Evolutionary conservation across 2,888 invertebrate species (phyloP).

Genomic region (Esperia sulphurella): DNA sequence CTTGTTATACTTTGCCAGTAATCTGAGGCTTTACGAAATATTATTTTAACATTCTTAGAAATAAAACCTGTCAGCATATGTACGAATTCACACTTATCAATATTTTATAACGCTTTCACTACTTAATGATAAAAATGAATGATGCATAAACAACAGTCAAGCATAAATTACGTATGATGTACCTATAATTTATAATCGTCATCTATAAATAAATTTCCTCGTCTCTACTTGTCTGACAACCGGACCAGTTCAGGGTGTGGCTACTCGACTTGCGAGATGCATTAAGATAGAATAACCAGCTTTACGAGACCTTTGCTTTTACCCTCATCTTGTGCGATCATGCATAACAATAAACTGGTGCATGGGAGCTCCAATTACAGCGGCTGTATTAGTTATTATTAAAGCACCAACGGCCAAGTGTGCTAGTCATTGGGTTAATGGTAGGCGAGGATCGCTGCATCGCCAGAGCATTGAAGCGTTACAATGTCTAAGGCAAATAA

Average conservation of each 20-base stretch:
- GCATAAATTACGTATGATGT: too few species aligned
- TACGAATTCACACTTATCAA: too few species aligned
- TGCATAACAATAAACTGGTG: slow-evolving; percentile 10
- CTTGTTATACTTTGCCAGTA: too few species aligned
- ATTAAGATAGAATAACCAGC: slow-evolving; percentile 6
- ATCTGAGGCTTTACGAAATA: too few species aligned
- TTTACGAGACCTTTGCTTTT: not conserved
- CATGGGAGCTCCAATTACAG: slow-evolving; percentile 32
- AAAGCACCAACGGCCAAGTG: slow-evolving; percentile 53
- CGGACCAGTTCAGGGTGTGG: slow-evolving; percentile 2
- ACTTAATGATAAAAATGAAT: too few species aligned
- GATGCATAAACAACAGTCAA: too few species aligned
- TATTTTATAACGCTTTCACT: too few species aligned
- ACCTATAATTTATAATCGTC: slow-evolving; percentile 7
- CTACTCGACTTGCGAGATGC: slow-evolving; percentile 1
- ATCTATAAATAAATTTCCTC: slow-evolving; percentile 10
- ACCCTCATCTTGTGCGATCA: slow-evolving; percentile 1
- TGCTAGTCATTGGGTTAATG: slow-evolving; percentile 72
- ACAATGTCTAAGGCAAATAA: slow-evolving; percentile 21
- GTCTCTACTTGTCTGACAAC: slow-evolving; percentile 6
- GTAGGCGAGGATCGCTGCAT: slow-evolving; percentile 55
- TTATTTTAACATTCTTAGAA: too few species aligned
- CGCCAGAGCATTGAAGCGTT: slow-evolving; percentile 36
- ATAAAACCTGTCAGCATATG: too few species aligned
- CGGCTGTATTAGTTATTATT: slow-evolving; percentile 34